phyloP scores from a whole-genome alignment of 1,140 invertebrate genomes.

The Cotesia vestalis region DNA sequence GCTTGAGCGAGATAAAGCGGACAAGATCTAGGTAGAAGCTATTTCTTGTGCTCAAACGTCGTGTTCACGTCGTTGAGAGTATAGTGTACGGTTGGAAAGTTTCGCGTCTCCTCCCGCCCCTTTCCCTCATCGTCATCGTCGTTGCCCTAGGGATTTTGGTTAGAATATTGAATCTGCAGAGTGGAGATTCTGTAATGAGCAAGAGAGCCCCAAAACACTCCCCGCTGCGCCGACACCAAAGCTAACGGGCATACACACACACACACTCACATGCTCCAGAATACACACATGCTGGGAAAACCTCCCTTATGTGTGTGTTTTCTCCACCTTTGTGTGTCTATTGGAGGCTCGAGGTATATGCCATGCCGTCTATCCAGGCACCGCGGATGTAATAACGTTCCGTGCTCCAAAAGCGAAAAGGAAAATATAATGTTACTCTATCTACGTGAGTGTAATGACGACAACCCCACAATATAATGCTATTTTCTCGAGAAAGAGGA shows the following conservation, averaged over 20 bases:
- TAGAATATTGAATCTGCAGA: conserved; percentile 66
- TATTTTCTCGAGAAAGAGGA: neutral
- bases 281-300: neutral
- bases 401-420: conserved; percentile 5
- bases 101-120: conserved; percentile 46
- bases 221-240: conserved; percentile 41
- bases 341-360: neutral
- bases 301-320: neutral
- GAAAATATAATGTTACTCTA: conserved; percentile 2
- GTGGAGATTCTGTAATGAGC: conserved; percentile 63
- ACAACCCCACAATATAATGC: conserved; percentile 3
- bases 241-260: conserved; percentile 31
- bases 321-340: neutral
- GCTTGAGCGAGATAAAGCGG: neutral
- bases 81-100: conserved; percentile 55
- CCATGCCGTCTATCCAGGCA: neutral
- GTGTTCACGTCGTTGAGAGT: conserved; percentile 36
- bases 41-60: conserved; percentile 44
- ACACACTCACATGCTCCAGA: neutral
- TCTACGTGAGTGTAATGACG: neutral
- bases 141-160: conserved; percentile 64
- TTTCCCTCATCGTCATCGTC: neutral
- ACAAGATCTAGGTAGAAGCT: conserved; percentile 25
- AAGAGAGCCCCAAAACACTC: conserved; percentile 33
- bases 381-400: conserved; percentile 8